phyloP scores from a whole-genome alignment of 2,888 invertebrate species.

The Pterostichus niger region DNA sequence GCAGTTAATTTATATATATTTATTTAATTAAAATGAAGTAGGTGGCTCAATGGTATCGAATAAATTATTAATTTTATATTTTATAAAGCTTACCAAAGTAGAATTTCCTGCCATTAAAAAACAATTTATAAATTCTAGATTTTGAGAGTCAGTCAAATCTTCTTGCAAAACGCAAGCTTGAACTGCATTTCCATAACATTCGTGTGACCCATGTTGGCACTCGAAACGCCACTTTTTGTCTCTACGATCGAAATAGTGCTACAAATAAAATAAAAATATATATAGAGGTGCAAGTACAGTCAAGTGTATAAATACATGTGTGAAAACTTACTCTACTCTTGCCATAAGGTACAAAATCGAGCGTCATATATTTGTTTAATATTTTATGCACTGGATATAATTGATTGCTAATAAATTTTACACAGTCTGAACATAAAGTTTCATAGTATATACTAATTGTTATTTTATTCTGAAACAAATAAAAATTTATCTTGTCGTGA shows the following conservation, averaged over 20 bases:
- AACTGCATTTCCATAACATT: constrained; percentile 78
- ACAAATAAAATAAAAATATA: too few relatives aligned
- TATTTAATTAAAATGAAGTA: too few relatives aligned
- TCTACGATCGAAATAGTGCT: constrained; percentile 21
- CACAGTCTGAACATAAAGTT: neutral
- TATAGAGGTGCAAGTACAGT: too few relatives aligned
- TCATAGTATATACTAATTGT: constrained; percentile 29
- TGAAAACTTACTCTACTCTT: constrained; percentile 77
- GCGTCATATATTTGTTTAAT: constrained; percentile 48
- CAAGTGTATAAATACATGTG: too few relatives aligned
- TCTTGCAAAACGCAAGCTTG: constrained; percentile 77
- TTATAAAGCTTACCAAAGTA: neutral
- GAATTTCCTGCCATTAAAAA: neutral
- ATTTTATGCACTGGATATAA: constrained; percentile 56
- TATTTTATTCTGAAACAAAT: constrained; percentile 11
- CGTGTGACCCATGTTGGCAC: constrained; percentile 79
- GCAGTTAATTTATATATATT: too few relatives aligned
- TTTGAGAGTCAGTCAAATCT: neutral
- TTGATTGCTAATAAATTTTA: neutral
- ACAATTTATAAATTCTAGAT: neutral
- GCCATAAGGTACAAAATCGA: constrained; percentile 79
- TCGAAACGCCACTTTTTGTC: constrained; percentile 72
- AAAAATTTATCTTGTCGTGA: too few relatives aligned
- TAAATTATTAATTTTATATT: too few relatives aligned
- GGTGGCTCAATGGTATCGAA: too few relatives aligned